These are phyloP conservation scores for Sminthurides aquaticus DNA, from an alignment of 2,888 invertebrate genomes.

Conservation along the genomic window DNA sequence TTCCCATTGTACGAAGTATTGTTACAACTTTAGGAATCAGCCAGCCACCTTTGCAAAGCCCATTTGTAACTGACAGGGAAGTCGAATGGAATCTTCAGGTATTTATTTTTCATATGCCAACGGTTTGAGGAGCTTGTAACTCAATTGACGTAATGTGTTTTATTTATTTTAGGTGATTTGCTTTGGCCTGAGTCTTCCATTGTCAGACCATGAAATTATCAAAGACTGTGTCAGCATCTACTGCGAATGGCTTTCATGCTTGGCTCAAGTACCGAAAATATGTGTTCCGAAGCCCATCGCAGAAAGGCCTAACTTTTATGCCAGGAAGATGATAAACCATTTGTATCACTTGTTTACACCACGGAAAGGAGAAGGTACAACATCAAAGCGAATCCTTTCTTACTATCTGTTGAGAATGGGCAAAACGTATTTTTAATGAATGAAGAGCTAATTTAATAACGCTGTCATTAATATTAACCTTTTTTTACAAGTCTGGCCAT, in stretches of 20 bases:
- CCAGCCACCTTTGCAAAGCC: constrained; percentile 75
- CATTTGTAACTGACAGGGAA: constrained; percentile 69
- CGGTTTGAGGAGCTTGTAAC: background rate
- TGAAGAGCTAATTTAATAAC: background rate
- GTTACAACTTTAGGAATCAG: constrained; percentile 61
- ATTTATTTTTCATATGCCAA: background rate
- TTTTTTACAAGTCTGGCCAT: constrained; percentile 71
- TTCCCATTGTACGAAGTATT: constrained; percentile 71
- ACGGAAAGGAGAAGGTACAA: constrained; percentile 80
- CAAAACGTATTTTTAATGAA: background rate
- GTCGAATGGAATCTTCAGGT: constrained; percentile 64
- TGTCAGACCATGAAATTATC: constrained; percentile 86
- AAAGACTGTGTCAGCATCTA: constrained; percentile 94
- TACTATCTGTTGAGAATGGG: too few species aligned
- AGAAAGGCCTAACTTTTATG: constrained; percentile 83
- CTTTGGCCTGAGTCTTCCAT: constrained; percentile 80
- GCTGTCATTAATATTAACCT: background rate
- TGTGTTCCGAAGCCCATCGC: constrained; percentile 82
- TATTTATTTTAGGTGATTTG: constrained; percentile 69
- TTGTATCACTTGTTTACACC: constrained; percentile 92
- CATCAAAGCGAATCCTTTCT: constrained; percentile 3
- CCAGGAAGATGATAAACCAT: constrained; percentile 81
- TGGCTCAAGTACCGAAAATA: constrained; percentile 73
- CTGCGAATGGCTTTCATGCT: constrained; percentile 89
- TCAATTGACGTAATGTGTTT: too few species aligned